phyloP scores from a whole-genome alignment of 2,888 invertebrate genomes.

The Aporophyla lueneburgensis region DNA sequence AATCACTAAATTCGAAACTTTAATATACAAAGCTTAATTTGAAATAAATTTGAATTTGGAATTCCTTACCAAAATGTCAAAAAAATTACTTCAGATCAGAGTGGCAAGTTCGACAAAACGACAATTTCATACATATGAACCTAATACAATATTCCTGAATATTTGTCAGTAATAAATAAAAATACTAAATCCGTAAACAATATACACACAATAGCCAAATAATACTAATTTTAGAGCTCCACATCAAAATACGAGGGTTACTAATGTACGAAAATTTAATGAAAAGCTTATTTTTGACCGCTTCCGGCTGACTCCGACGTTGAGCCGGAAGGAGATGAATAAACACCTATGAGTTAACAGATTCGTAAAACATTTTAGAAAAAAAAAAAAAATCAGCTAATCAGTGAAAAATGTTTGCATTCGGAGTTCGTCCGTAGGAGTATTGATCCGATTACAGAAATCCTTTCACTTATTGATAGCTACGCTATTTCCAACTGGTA shows the following conservation, averaged over 20 bases:
- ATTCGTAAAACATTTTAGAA: too few relatives aligned
- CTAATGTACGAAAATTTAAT: conserved; percentile 8
- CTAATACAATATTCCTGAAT: not conserved
- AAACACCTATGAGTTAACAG: conserved; percentile 29
- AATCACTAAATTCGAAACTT: too few relatives aligned
- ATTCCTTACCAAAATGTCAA: too few relatives aligned
- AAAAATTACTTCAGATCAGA: too few relatives aligned
- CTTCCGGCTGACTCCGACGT: conserved; percentile 5
- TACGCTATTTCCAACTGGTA: not conserved
- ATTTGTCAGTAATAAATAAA: not conserved
- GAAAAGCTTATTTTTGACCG: conserved; percentile 13
- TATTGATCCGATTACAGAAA: not conserved
- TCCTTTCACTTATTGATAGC: not conserved
- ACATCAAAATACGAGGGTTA: not conserved
- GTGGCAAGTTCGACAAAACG: too few relatives aligned
- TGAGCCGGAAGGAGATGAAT: conserved; percentile 29
- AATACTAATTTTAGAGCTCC: not conserved
- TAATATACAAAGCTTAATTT: too few relatives aligned
- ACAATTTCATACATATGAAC: too few relatives aligned
- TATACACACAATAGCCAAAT: not conserved
- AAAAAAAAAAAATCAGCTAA: too few relatives aligned
- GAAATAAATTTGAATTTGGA: too few relatives aligned
- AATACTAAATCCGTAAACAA: not conserved
- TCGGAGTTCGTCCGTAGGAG: too few relatives aligned
- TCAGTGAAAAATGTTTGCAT: too few relatives aligned